Base-by-base conservation (phyloP, 64 coral and sea anemone genomes). In the Acropora yongei region DNA sequence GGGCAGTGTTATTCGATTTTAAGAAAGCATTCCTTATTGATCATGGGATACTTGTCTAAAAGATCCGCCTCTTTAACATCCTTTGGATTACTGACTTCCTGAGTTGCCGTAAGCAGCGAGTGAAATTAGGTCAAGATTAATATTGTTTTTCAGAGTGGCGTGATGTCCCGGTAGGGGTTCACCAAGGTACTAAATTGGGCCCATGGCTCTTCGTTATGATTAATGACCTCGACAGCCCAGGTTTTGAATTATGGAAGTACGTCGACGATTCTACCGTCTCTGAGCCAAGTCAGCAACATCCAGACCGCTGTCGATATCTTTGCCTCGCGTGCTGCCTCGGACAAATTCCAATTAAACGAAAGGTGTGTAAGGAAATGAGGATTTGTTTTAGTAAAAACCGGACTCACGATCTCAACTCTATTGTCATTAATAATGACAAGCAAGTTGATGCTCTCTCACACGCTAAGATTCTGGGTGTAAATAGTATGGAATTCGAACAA, bases 171-270 rank as follows among this genome's bases (percentile, higher is more conserved):
- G 69, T 9, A 73, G 40, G 69, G 69, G 69, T 39, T 41, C 69
- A 3, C 40, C 69, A 73, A 73, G 69, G 69, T 41, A 73, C 69
- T 41, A 73, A 73, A 73, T 73, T 73, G 40, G 69, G 69, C 69
- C 69, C 69, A 20, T 73, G 69, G 69, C 40, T 73, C 40, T 73
- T 73, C 69, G 1, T 73, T 73, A 73, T 73, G 69, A 73, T 80
- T 44, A 80, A 80, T 44, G 78, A 80, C 30, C 78, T 80, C 8
- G 78, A 80, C 51, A 80, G 3, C 78, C 46, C 78, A 48, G 44
- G 51, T 57, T 50, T 57, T 80, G 78, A 80, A 57, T 47, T 80
- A 30, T 80, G 78, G 78, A 80, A 80, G 51, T 80, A 80, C 78
- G 78, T 80, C 43, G 78, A 80, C 13, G 44, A 80, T 57, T 50